phyloP scores from a whole-genome alignment of 1,140 invertebrate genomes.

The Psilanteris sp. region DNA sequence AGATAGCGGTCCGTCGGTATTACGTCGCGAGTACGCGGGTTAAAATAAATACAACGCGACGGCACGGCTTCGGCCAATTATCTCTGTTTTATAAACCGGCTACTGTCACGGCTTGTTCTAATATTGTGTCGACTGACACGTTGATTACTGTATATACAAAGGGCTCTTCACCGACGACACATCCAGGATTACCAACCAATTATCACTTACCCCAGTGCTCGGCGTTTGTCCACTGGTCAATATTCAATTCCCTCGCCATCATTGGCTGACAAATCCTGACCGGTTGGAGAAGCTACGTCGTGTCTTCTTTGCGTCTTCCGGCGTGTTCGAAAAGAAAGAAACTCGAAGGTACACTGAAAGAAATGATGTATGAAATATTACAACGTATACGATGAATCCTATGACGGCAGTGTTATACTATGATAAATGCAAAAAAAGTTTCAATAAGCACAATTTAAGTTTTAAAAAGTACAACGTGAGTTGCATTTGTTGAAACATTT shows the following conservation, averaged over 20 bases:
- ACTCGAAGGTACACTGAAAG: too few relatives aligned
- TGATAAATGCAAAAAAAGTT: too few relatives aligned
- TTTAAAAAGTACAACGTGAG: too few relatives aligned
- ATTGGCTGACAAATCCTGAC: too few relatives aligned
- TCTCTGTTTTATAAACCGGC: constrained; percentile 42
- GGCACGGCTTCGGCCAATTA: constrained; percentile 19
- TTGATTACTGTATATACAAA: constrained; percentile 59
- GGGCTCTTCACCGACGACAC: constrained; percentile 42
- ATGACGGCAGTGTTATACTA: too few relatives aligned
- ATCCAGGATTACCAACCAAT: constrained; percentile 58
- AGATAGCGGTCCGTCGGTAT: background rate
- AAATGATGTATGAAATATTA: too few relatives aligned
- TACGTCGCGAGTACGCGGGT: background rate
- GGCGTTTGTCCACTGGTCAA: constrained; percentile 35
- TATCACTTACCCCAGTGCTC: constrained; percentile 37
- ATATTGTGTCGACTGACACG: constrained; percentile 55
- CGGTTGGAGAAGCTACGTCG: too few relatives aligned
- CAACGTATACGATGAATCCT: too few relatives aligned
- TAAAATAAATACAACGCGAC: constrained; percentile 17
- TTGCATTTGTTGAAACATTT: too few relatives aligned
- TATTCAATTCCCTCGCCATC: constrained; percentile 2
- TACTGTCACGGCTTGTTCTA: constrained; percentile 37
- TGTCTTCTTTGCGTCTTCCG: too few relatives aligned
- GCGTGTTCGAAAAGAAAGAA: too few relatives aligned
- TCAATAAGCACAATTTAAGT: too few relatives aligned